Base-by-base conservation (phyloP, 2,797 vertebrate species). In the Aselliscus stoliczkanus region DNA sequence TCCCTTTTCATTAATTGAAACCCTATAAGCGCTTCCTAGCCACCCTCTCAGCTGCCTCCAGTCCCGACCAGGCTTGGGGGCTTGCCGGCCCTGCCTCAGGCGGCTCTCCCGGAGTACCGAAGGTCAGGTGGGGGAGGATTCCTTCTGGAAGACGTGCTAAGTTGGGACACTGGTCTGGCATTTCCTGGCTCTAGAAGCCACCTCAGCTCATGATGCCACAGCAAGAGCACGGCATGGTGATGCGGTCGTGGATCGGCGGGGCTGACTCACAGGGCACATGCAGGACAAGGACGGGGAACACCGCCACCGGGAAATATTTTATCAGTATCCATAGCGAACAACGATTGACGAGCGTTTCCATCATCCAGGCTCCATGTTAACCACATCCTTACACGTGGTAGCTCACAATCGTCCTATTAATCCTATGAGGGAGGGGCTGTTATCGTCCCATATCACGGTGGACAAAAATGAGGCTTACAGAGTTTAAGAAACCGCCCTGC, bases 131-230 rank as follows among this genome's bases (percentile, higher is more conserved):
- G 11, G 7, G 37, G 31, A 14, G 20, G 39, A 44, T 5, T 50
- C 54, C 17, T 50, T 20, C 72, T 31, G 0, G 1, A 12, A 75
- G 76, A 58, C 76, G 21, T 37, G 75, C 27, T 7, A 10, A 27
- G 62, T 11, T 29, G 25, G 52, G 31, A 47, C 0, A 0, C 0
- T 0, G n/a, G 17, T 0, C 6, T 0, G 21, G 29, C 5, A 20
- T 12, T 12, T 50, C 44, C 80, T 52, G 81, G n/a, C 85, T 44
- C 29, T 18, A 2, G 62, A 37, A 56, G 65, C 60, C 1, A 0
- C 79, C 92, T 25, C 7, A 29, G 70, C 31, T 47, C 54, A 6
- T 0, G 20, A 4, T 1, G 34, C 42, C 23, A 5, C 0, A 50
- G 27, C 5, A 2, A 11, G 23, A 34, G 21, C 44, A 42, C 62